Evolutionary conservation across 2,797 vertebrate species (phyloP), one percentile per base, ranked within the genome.

Genomic region (Falco peregrinus): DNA sequence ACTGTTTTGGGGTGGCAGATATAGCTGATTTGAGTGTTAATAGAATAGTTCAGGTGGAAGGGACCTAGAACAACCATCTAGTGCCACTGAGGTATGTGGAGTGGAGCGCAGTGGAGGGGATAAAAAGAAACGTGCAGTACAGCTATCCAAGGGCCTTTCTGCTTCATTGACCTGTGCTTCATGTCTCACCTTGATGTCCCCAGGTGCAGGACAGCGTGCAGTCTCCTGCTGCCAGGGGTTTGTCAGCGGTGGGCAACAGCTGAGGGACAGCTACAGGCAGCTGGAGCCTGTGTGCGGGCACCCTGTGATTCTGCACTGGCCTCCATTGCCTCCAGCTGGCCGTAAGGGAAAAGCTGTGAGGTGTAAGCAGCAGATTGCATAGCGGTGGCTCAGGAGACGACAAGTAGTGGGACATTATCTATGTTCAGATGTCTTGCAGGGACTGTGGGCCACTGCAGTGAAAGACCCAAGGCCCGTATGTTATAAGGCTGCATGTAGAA

Each of bases 331-430:
- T 73, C 6, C 37, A 37, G 25, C 50, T 88, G 25, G 33, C 33
- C 9, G 0, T 1, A 4, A 47, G 16, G 47, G 51, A 78, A 65
- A 8, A 26, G 29, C 65, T 45, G 13, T 0, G 12, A 57, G 14
- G 3, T 64, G 26, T 41, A 33, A 54, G 37, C 43, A 45, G 43
- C 31, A 54, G 54, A 35, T 26, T 19, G 13, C 21, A 3, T 16
- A 19, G 43, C 4, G 6, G 37, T 22, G 39, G 21, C 45, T 78
- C 48, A 19, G 39, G 64, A 54, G 68, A 39, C 0, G 9, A 63
- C 41, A 16, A 71, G 31, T 3, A 47, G 8, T 6, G 20, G 60
- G 48, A 20, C 2, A 0, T 39, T 35, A 7, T 22, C 35, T 35
- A 0, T 39, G 18, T 33, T 77, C 24, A 48, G 71, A 76, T 24